phyloP scores from a whole-genome alignment of 1,140 invertebrate species.

The Drosophila tani region DNA sequence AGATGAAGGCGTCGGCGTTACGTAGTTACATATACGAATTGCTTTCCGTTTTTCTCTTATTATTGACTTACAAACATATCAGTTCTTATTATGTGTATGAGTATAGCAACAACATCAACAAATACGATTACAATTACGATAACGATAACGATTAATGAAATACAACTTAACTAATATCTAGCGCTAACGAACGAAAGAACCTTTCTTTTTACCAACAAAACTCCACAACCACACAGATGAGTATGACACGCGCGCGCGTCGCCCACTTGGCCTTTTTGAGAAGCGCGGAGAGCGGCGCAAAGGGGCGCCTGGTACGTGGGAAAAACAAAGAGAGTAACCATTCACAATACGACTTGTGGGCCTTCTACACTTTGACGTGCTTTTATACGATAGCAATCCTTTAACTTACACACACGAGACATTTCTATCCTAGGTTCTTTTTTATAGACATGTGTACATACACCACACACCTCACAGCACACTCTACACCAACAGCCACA shows the following conservation, averaged over 20 bases:
- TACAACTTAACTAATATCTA: conserved; percentile 62
- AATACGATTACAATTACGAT: conserved; percentile 57
- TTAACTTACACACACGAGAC: conserved; percentile 53
- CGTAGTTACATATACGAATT: conserved; percentile 66
- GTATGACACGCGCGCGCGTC: background rate
- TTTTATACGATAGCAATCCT: conserved; percentile 68
- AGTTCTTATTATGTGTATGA: conserved; percentile 72
- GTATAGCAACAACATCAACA: conserved; percentile 55
- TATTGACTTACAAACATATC: conserved; percentile 73
- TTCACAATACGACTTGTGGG: conserved; percentile 50
- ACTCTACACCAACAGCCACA: conserved; percentile 24
- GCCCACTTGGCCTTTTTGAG: conserved; percentile 33
- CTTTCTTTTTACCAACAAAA: conserved; percentile 57
- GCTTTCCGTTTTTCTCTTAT: conserved; percentile 66
- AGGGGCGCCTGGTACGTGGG: conserved; percentile 12
- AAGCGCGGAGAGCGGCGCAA: conserved; percentile 40
- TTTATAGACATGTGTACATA: conserved; percentile 74
- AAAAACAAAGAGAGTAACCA: conserved; percentile 7
- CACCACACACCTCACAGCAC: conserved; percentile 49
- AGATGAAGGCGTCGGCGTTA: conserved; percentile 56
- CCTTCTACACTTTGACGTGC: conserved; percentile 68
- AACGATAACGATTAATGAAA: conserved; percentile 51
- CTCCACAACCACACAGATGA: conserved; percentile 19
- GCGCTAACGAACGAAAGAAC: conserved; percentile 48
- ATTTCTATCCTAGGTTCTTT: conserved; percentile 62